Percentiles rank a stretch among this genome's conserved stretches.
Evolutionary conservation across 2,113 vertebrate species (phyloP).

Genomic region (Plotosus lineatus): DNA sequence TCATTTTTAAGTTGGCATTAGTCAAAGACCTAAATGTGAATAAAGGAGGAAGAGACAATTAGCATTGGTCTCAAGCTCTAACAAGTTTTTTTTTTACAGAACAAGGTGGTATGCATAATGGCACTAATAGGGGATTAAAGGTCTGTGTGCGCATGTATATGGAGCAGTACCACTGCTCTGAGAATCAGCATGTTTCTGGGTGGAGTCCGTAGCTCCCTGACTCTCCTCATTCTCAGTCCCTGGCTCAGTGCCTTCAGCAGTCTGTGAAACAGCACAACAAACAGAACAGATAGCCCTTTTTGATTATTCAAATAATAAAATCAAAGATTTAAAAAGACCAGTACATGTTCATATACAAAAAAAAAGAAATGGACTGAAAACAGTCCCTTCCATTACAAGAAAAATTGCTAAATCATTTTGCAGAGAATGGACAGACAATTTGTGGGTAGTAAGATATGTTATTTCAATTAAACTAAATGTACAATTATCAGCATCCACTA

Average conservation of each 20-base stretch:
- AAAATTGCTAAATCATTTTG: no score
- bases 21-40: not conserved
- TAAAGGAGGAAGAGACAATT: not conserved
- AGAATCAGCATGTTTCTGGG: constrained; percentile 81
- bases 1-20: not conserved
- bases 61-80: not conserved
- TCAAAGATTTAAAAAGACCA: not conserved
- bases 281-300: not conserved
- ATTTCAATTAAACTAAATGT: no score
- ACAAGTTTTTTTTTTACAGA: not conserved
- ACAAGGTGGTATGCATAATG: not conserved
- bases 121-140: not conserved
- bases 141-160: not conserved
- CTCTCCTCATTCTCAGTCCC: constrained; percentile 83
- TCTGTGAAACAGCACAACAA: constrained; percentile 57
- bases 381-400: not conserved
- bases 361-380: not conserved
- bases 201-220: constrained; percentile 77
- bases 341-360: not conserved
- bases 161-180: constrained; percentile 78
- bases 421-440: no score
- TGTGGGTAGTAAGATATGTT: no score
- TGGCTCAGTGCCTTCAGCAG: constrained; percentile 78
- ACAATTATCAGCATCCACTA: no score
- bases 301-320: not conserved